A percentile compares a stretch with the other conserved stretches of the same genome.
phyloP scores from a whole-genome alignment of 2,888 invertebrate species.

The Protonemura montana region DNA sequence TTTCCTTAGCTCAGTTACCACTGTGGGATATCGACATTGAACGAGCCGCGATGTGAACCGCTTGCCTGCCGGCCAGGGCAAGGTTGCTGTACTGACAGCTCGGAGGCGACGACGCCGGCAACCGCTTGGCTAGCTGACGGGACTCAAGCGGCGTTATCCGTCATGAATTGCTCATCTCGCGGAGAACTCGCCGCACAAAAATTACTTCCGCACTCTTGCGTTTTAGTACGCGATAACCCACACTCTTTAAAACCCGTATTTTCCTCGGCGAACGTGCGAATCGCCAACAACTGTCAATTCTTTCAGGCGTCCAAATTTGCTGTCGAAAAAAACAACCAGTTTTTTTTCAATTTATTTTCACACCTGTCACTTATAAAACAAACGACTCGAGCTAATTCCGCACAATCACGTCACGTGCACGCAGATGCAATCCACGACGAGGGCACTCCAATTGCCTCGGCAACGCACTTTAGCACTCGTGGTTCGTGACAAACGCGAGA shows the following conservation, averaged over 20 bases:
- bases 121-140: conserved; percentile 41
- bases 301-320: background rate
- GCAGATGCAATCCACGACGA: background rate
- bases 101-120: conserved; percentile 44
- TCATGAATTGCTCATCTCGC: background rate
- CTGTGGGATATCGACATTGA: conserved; percentile 32
- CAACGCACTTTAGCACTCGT: too few species aligned
- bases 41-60: background rate
- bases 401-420: background rate
- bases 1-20: conserved; percentile 30
- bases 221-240: background rate
- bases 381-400: conserved; percentile 41
- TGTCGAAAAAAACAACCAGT: background rate
- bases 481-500: conserved; percentile 49
- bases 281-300: background rate
- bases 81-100: conserved; percentile 39
- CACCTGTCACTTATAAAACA: conserved; percentile 28
- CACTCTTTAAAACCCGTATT: background rate
- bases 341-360: background rate
- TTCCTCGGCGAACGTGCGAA: background rate
- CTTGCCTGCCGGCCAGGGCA: conserved; percentile 31
- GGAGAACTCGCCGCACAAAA: background rate
- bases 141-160: background rate
- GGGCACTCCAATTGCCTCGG: background rate
- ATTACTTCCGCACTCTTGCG: background rate